A percentile compares a stretch with the other conserved stretches of the same genome.
These are phyloP conservation scores for Stictonetta naevosa DNA, from an alignment of 2,113 vertebrate species.

Conservation along the genomic window DNA sequence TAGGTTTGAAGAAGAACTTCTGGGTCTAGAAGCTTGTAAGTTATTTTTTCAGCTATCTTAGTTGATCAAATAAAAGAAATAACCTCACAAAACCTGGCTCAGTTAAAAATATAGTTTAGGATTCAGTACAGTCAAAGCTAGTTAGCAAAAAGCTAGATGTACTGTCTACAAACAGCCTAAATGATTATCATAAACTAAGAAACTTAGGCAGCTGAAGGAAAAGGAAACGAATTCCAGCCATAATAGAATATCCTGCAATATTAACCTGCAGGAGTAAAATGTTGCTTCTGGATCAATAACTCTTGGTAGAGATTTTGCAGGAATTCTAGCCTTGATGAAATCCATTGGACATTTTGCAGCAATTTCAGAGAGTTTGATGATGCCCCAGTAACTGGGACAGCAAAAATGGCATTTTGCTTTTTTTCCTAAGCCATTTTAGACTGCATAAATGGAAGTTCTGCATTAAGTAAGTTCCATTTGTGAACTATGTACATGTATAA, in stretches of 20 bases:
- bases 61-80: background rate
- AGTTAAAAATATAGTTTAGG: background rate
- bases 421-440: background rate
- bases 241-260: background rate
- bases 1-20: background rate
- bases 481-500: fast-evolving
- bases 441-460: background rate
- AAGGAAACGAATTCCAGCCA: background rate
- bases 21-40: background rate
- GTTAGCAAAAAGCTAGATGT: background rate
- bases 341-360: background rate
- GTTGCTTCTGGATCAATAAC: background rate
- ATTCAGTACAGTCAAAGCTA: background rate
- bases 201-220: background rate
- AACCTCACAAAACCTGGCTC: background rate
- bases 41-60: background rate
- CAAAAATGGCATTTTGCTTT: background rate
- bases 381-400: background rate
- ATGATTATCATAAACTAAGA: background rate
- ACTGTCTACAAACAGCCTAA: background rate
- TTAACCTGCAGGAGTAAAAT: background rate
- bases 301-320: background rate
- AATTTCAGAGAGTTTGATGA: background rate
- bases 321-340: background rate
- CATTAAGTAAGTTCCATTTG: background rate